Percentiles rank a stretch among this genome's conserved stretches.
Evolutionary conservation across 2,888 invertebrate genomes (phyloP).

Genomic region (Bugula neritina): DNA sequence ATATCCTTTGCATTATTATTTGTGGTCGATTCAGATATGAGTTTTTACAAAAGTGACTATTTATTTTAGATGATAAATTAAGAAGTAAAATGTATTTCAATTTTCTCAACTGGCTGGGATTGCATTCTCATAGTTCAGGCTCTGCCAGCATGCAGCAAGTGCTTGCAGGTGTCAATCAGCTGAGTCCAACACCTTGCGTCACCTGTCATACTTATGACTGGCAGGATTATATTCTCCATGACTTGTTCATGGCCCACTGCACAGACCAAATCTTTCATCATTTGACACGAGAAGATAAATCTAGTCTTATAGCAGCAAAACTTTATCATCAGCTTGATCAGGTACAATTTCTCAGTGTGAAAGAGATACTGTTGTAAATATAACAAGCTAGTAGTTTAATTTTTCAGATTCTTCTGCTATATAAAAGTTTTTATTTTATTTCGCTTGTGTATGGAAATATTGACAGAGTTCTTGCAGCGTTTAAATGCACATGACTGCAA

Average conservation of each 20-base stretch:
- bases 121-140: not conserved
- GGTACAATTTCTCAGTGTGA: too few relatives aligned
- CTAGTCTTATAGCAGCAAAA: not conserved
- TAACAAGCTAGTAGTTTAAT: too few relatives aligned
- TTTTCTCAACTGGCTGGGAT: not conserved
- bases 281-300: slow-evolving; percentile 6
- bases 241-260: slow-evolving; percentile 15
- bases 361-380: too few relatives aligned
- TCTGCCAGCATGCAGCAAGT: not conserved
- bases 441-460: too few relatives aligned
- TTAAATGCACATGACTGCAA: too few relatives aligned
- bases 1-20: too few relatives aligned
- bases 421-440: too few relatives aligned
- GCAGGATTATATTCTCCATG: not conserved
- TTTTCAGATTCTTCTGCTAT: too few relatives aligned
- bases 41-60: too few relatives aligned
- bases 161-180: slow-evolving; percentile 6
- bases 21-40: too few relatives aligned
- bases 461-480: too few relatives aligned
- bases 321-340: slow-evolving; percentile 11
- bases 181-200: not conserved
- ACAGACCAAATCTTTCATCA: not conserved
- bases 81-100: not conserved
- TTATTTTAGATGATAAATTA: not conserved
- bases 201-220: not conserved